These are phyloP conservation scores for Helostoma temminkii DNA, from an alignment of 2,797 vertebrate genomes.

Conservation along the genomic window DNA sequence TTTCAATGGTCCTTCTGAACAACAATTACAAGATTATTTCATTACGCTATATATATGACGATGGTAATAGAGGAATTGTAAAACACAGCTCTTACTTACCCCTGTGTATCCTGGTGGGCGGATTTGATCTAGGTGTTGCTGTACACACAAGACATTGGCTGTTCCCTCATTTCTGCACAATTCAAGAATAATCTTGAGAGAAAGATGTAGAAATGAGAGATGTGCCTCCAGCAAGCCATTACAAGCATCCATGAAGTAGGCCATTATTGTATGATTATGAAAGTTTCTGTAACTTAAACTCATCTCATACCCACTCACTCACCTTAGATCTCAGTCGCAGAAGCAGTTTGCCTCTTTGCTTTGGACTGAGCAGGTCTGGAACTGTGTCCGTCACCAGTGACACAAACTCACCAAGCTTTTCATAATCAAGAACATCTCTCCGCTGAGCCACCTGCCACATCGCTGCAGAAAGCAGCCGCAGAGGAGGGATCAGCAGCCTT, in stretches of 20 bases:
- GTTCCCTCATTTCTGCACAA: conserved; percentile 67
- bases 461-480: conserved; percentile 83
- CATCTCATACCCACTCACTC: conserved; percentile 5
- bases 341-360: conserved; percentile 83
- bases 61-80: background rate
- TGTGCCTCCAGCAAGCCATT: background rate
- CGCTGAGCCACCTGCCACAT: conserved; percentile 83
- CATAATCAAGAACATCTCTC: conserved; percentile 79
- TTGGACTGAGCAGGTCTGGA: conserved; percentile 82
- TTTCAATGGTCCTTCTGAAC: background rate
- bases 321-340: conserved; percentile 86
- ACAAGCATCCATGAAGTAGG: background rate
- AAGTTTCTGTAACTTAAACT: background rate
- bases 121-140: conserved; percentile 69
- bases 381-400: conserved; percentile 74
- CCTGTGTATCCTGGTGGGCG: conserved; percentile 62
- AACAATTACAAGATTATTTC: too few species aligned
- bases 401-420: conserved; percentile 84
- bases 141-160: conserved; percentile 42
- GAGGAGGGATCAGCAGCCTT: conserved; percentile 72
- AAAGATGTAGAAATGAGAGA: background rate
- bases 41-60: too few species aligned
- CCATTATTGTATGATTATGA: too few species aligned
- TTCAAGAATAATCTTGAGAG: conserved; percentile 70
- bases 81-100: conserved; percentile 43